Base-by-base conservation (phyloP, 2,113 vertebrate genomes). In the Dicentrarchus labrax region DNA sequence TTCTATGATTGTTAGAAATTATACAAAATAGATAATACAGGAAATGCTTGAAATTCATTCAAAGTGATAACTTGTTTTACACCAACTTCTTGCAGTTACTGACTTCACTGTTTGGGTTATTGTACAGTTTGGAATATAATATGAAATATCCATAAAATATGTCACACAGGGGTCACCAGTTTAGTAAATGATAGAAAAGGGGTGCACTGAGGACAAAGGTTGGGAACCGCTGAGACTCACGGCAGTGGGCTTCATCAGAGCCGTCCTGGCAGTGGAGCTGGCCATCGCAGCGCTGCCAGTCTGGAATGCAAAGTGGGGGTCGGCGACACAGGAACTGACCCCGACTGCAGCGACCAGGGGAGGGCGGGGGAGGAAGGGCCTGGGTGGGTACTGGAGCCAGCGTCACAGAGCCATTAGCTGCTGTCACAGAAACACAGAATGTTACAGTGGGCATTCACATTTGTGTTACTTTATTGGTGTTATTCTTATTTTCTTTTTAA, bases 281-380 rank as follows among this genome's bases (percentile, higher is more conserved):
- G 0, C 97, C 97, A 0, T 99, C 97, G 0, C 98, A 99, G 3
- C 92, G 95, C 90, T 97, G 97, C 98, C 98, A 99, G 92, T 97
- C 97, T 0, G 97, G 97, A 66, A 99, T 96, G 80, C 98, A 99
- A 83, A 78, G 95, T 76, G 94, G 94, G 1, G 96, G 96, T 1
- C 95, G 95, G 54, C 70, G 95, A 76, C 98, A 99, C 76, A 94
- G 93, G 13, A 99, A 99, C 93, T 99, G 97, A 16, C 95, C 96
- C 17, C 90, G 91, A 82, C 88, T 88, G 83, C 98, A 99, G 3
- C 75, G 96, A 0, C 96, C 96, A 0, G 85, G 91, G 0, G 88
- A 87, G 1, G 87, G 92, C 7, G 76, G 80, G 0, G 78, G 86
- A 21, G 66, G 62, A 13, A 78, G 74, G 45, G 76, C 0, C 22